These are phyloP conservation scores for Drosophila mercatorum DNA, from an alignment of 2,888 invertebrate species.

Conservation along the genomic window DNA sequence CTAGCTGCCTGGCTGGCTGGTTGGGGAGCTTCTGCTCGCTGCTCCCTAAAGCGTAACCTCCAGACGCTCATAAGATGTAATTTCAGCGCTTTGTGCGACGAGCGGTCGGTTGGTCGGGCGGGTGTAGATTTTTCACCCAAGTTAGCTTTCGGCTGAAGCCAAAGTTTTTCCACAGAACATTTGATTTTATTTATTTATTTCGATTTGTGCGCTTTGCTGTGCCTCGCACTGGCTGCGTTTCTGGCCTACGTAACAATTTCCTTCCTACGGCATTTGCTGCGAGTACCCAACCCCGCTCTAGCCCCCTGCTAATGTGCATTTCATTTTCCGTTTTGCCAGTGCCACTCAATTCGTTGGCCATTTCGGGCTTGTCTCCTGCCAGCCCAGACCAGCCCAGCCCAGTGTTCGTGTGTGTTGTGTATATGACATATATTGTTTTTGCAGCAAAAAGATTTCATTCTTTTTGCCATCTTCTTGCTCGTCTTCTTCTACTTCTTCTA, in stretches of 20 bases:
- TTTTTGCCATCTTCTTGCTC: background rate
- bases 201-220: constrained; percentile 63
- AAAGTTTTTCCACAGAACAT: constrained; percentile 70
- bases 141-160: constrained; percentile 39
- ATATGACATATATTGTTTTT: constrained; percentile 73
- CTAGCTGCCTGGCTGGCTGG: constrained; percentile 7
- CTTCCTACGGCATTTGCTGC: constrained; percentile 50
- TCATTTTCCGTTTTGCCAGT: constrained; percentile 73
- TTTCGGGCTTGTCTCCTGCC: constrained; percentile 32
- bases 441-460: constrained; percentile 62
- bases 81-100: constrained; percentile 49
- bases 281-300: background rate
- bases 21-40: constrained; percentile 5
- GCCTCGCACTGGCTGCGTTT: constrained; percentile 28
- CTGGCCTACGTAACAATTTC: constrained; percentile 69
- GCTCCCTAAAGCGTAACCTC: constrained; percentile 65
- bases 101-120: background rate
- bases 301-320: constrained; percentile 73
- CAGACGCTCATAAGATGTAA: constrained; percentile 78
- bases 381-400: constrained; percentile 30
- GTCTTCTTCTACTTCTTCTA: background rate
- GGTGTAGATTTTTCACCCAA: constrained; percentile 53
- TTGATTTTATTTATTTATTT: constrained; percentile 79
- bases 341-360: constrained; percentile 74
- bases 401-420: constrained; percentile 35